A percentile compares a stretch with the other conserved stretches of the same genome.
Evolutionary conservation across 2,888 invertebrate species (phyloP).

Genomic region (Noctua fimbriata): DNA sequence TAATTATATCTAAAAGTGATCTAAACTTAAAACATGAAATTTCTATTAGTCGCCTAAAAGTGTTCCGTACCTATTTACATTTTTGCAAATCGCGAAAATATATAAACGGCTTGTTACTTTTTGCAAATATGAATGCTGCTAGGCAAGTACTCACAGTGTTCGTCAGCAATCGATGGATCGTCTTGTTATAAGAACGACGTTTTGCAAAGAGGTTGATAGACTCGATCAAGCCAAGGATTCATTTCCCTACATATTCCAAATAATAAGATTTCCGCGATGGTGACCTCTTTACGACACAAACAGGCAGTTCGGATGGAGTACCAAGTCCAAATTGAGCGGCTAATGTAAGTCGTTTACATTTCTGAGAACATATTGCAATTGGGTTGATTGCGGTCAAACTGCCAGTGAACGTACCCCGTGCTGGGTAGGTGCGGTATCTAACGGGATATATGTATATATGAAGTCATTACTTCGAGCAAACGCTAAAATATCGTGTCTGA

Average conservation of each 20-base stretch:
- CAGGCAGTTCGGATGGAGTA: slow-evolving; percentile 28
- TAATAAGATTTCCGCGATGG: slow-evolving; percentile 17
- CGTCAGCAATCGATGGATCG: slow-evolving; percentile 7
- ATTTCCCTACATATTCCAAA: slow-evolving; percentile 14
- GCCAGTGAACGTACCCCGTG: slow-evolving; percentile 50
- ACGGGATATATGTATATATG: slow-evolving; percentile 66
- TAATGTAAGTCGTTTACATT: slow-evolving; percentile 59
- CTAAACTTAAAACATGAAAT: neutral
- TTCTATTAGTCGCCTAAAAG: neutral
- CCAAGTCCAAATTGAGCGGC: slow-evolving; percentile 29
- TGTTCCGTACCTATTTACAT: no score
- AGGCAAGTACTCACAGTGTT: neutral
- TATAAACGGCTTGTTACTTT: neutral
- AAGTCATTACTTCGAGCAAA: slow-evolving; percentile 61
- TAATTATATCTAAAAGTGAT: neutral
- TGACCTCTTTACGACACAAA: slow-evolving; percentile 29
- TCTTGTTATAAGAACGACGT: slow-evolving; percentile 20
- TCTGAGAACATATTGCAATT: slow-evolving; percentile 65
- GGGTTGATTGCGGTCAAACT: slow-evolving; percentile 66
- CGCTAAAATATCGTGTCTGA: slow-evolving; percentile 43
- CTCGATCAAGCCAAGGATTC: slow-evolving; percentile 10
- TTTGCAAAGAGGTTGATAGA: neutral
- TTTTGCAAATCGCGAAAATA: neutral
- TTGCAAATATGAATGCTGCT: neutral
- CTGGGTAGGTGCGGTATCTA: slow-evolving; percentile 51